phyloP scores from a whole-genome alignment of 2,797 vertebrate genomes.

The Tamandua tetradactyla region DNA sequence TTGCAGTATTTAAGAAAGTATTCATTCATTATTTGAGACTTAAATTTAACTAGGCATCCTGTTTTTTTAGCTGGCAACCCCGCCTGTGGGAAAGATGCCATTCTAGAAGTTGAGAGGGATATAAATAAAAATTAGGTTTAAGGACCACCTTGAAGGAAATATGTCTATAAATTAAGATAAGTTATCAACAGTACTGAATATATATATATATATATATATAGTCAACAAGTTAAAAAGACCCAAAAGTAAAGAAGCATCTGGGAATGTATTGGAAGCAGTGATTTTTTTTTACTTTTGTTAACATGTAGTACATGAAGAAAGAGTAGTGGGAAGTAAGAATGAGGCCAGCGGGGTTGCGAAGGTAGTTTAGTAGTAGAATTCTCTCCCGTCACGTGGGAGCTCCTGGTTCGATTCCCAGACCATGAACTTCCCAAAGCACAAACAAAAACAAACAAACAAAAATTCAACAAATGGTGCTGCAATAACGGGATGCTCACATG shows the following conservation, averaged over 20 bases:
- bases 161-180: not conserved
- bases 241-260: not conserved
- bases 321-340: not conserved
- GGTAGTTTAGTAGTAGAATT: no score
- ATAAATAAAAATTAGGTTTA: not conserved
- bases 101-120: not conserved
- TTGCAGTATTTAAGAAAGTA: not conserved
- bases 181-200: not conserved
- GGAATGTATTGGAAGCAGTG: not conserved
- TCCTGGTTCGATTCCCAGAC: no score
- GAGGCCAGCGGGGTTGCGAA: no score
- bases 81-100: not conserved
- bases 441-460: no score
- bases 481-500: no score
- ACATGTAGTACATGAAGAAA: not conserved
- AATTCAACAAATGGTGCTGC: no score
- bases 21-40: slow-evolving; percentile 22
- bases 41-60: not conserved
- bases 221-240: not conserved
- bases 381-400: no score
- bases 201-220: not conserved
- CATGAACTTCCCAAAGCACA: no score
- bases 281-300: not conserved
- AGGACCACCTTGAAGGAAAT: not conserved
- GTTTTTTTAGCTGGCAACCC: not conserved